Conservation (phyloP, 2,797 vertebrate genomes). For the Rhynchotus rufescens region DNA sequence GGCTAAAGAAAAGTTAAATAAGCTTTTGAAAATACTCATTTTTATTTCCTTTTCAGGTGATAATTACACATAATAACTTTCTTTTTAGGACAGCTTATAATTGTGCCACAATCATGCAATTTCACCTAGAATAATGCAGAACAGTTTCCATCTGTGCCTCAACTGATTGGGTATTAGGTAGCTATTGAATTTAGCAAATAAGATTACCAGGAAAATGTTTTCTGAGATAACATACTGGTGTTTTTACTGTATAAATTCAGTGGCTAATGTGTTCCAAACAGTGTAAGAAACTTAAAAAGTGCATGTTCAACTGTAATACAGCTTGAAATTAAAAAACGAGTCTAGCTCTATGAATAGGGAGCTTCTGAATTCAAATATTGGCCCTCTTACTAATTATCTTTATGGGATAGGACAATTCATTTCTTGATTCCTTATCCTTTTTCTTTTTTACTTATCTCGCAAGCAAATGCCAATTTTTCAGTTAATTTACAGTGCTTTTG, state of each 20-base stretch:
- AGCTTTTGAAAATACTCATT: background rate
- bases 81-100: background rate
- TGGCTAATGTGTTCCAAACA: background rate
- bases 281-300: background rate
- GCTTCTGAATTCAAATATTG: background rate
- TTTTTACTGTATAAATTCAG: background rate
- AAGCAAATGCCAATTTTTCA: background rate
- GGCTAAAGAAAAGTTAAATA: background rate
- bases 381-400: background rate
- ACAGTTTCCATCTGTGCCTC: background rate
- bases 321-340: background rate
- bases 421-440: background rate
- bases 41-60: background rate
- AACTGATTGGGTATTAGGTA: background rate
- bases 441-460: background rate
- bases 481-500: background rate
- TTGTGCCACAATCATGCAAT: background rate
- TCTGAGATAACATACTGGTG: background rate
- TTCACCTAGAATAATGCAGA: conserved; percentile 30
- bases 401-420: background rate
- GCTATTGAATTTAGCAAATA: conserved; percentile 40
- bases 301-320: background rate
- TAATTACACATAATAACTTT: background rate
- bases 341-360: background rate
- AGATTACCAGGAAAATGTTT: background rate